A percentile compares a stretch with the other conserved stretches of the same genome.
Conservation (phyloP, 2,797 vertebrate genomes). For the Coregonus sp. region DNA sequence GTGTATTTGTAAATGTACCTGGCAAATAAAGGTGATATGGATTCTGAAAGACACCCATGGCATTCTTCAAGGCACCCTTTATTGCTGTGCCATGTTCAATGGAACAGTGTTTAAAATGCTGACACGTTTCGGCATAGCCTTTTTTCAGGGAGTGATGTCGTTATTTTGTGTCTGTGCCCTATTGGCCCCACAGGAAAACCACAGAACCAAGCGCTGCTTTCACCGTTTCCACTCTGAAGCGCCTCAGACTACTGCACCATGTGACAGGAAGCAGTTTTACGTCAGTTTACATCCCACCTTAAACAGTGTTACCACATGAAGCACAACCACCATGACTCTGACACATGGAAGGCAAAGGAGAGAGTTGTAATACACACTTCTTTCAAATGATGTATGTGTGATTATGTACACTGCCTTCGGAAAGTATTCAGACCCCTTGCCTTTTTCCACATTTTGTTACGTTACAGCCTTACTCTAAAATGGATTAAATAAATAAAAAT, state of each 20-base stretch:
- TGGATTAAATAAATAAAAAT: too few relatives aligned
- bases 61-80: neutral
- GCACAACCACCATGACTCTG: neutral
- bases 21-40: too few relatives aligned
- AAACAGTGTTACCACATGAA: neutral
- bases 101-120: neutral
- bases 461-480: too few relatives aligned
- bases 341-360: neutral
- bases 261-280: constrained; percentile 3
- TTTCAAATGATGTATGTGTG: neutral
- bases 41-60: neutral
- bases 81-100: neutral
- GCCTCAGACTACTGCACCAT: neutral
- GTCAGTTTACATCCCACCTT: neutral
- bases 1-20: too few relatives aligned
- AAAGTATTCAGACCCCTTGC: too few relatives aligned
- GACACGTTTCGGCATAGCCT: neutral
- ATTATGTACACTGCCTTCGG: neutral
- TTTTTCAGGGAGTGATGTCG: too few relatives aligned
- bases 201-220: neutral
- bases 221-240: constrained; percentile 5
- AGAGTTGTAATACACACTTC: neutral
- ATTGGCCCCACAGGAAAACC: neutral
- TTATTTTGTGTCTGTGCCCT: neutral
- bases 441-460: too few relatives aligned